Conservation (phyloP, 2,888 invertebrate genomes). For the Amiota minor region DNA sequence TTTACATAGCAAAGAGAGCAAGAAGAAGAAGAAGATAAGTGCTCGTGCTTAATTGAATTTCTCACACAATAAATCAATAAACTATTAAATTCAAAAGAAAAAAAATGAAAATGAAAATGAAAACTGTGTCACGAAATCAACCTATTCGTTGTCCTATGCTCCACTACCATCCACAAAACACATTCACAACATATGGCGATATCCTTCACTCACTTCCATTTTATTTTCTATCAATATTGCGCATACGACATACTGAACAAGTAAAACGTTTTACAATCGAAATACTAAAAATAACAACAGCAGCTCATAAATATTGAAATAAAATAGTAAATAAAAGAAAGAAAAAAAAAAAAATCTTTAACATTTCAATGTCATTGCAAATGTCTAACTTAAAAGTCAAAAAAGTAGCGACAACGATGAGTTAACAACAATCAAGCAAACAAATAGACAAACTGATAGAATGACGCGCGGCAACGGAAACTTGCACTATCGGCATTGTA, state of each 20-base stretch:
- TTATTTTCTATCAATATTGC: slow-evolving; percentile 42
- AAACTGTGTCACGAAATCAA: too few relatives aligned
- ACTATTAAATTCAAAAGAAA: slow-evolving; percentile 5
- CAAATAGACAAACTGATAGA: not conserved
- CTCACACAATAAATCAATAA: slow-evolving; percentile 18
- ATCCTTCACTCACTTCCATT: not conserved
- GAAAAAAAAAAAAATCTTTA: not conserved
- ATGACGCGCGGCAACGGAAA: not conserved
- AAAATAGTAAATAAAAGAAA: not conserved
- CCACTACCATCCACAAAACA: too few relatives aligned
- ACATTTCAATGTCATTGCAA: slow-evolving; percentile 8
- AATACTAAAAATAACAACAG: slow-evolving; percentile 7
- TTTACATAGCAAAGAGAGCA: too few relatives aligned
- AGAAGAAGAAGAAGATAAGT: too few relatives aligned
- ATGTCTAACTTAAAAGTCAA: slow-evolving; percentile 11
- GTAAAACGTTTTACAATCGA: slow-evolving; percentile 33
- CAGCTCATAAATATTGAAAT: not conserved
- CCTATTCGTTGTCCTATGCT: too few relatives aligned
- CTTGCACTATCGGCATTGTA: too few relatives aligned
- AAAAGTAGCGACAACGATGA: not conserved
- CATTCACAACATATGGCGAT: not conserved
- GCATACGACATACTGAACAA: slow-evolving; percentile 49
- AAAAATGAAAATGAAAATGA: not conserved
- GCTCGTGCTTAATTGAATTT: slow-evolving; percentile 10
- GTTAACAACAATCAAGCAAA: not conserved